Evolutionary conservation across 2,888 invertebrate species (phyloP).

Genomic region (Phlogophora meticulosa): DNA sequence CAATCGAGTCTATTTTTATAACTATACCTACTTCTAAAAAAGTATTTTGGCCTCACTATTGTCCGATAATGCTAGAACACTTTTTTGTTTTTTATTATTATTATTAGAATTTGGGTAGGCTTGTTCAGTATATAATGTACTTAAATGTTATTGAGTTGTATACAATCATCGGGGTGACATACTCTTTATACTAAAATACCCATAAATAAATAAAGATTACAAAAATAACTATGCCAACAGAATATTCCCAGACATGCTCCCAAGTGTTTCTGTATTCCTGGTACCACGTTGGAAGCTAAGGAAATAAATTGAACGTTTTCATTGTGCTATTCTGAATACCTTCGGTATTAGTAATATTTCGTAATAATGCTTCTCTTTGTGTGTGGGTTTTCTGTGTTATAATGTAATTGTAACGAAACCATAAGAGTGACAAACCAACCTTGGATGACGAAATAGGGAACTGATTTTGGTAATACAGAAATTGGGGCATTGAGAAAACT

Average conservation of each 20-base stretch:
- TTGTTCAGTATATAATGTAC: no score
- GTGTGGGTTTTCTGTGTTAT: slow-evolving; percentile 4
- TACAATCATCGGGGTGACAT: no score
- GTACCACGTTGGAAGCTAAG: not conserved
- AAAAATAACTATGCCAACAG: not conserved
- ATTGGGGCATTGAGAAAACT: not conserved
- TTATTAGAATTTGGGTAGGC: no score
- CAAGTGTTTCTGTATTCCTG: slow-evolving; percentile 1
- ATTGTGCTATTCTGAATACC: slow-evolving; percentile 19
- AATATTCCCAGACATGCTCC: not conserved
- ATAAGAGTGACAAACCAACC: slow-evolving; percentile 18
- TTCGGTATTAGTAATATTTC: slow-evolving; percentile 17
- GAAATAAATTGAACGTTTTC: slow-evolving; percentile 10
- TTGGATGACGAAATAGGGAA: slow-evolving; percentile 14
- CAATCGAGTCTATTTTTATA: slow-evolving; percentile 6
- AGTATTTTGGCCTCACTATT: no score
- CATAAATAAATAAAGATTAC: no score
- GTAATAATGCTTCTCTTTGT: slow-evolving; percentile 25
- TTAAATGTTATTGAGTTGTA: no score
- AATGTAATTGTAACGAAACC: slow-evolving; percentile 31
- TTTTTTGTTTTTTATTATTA: no score
- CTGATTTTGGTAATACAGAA: slow-evolving; percentile 22
- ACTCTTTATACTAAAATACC: no score
- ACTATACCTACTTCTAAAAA: no score
- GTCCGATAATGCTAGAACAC: no score